These are phyloP conservation scores for Sula dactylatra DNA, from an alignment of 2,113 vertebrate genomes.

Conservation along the genomic window DNA sequence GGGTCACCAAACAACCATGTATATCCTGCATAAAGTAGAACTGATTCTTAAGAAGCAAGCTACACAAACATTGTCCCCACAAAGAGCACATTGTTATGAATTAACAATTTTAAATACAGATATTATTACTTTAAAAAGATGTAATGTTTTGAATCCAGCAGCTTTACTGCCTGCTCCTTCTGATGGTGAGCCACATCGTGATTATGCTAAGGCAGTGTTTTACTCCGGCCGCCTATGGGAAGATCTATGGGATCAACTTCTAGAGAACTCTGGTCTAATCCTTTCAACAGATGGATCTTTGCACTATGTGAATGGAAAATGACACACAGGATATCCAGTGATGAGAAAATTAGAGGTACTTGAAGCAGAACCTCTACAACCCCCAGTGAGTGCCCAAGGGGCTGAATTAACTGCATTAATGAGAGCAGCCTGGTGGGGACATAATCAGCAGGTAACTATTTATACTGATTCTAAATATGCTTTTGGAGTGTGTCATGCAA, in stretches of 20 bases:
- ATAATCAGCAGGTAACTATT: not conserved
- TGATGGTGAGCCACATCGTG: accelerated
- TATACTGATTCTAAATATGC: not conserved
- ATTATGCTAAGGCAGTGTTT: not conserved
- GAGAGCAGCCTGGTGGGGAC: no score
- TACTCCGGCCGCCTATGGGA: not conserved
- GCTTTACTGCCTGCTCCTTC: not conserved
- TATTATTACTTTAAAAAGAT: not conserved
- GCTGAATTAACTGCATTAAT: not conserved
- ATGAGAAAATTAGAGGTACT: not conserved
- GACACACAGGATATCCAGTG: not conserved
- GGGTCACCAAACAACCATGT: not conserved
- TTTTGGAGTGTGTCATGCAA: not conserved
- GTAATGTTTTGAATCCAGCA: not conserved
- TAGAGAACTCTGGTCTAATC: not conserved
- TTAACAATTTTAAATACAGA: accelerated
- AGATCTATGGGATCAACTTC: not conserved
- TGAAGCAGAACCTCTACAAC: not conserved
- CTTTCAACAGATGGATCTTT: not conserved
- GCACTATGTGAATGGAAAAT: not conserved
- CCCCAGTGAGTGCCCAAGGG: not conserved
- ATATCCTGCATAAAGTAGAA: not conserved
- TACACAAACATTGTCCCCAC: not conserved
- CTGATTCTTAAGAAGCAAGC: not conserved
- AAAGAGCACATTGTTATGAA: not conserved